Base-by-base conservation (phyloP, 2,113 vertebrate species). In the Columba livia region DNA sequence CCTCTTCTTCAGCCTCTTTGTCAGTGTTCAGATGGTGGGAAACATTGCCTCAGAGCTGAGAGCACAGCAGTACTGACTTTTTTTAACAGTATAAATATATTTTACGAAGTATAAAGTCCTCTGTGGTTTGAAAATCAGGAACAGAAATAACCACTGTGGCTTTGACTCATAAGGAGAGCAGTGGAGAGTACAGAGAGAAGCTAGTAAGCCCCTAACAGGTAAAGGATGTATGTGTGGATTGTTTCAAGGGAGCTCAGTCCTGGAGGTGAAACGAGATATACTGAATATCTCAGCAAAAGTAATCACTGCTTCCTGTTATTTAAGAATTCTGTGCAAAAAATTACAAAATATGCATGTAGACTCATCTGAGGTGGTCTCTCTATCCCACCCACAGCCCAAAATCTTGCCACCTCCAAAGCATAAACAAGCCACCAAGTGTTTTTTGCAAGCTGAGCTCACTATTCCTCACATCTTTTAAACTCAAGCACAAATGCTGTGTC, bases 121-220 rank as follows among this genome's bases (percentile, higher is more conserved):
- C 34, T 83, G 51, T 48, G 74, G 42, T 54, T 71, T 88, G 81
- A 85, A 82, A 92, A 79, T 70, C 56, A 78, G 71, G 32, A 90
- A 66, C 31, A 78, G 93, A 83, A 85, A 90, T 85, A 88, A 66
- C 16, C 2, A 1, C 31, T 36, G 21, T 79, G 48, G 18, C 34
- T 89, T 93, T 93, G 93, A 78, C 56, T 94, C 47, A 57, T 53
- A 89, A 81, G 64, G 50, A 77, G 38, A 93, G 69, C 70, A 87
- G 21, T 31, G 36, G 34, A 67, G 28, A 90, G 62, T 12, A 62
- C 19, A 79, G 79, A 77, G 24, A 73, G 48, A 87, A 85, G 32
- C 16, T 64, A 44, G 1, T 61, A 83, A 66, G 19, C 24, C n/a
- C 19, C 28, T 66, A 47, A 73, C 7, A 80, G 54, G 51, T 70